These are phyloP conservation scores for Polymixis flavicincta DNA, from an alignment of 2,888 invertebrate species.

Conservation along the genomic window DNA sequence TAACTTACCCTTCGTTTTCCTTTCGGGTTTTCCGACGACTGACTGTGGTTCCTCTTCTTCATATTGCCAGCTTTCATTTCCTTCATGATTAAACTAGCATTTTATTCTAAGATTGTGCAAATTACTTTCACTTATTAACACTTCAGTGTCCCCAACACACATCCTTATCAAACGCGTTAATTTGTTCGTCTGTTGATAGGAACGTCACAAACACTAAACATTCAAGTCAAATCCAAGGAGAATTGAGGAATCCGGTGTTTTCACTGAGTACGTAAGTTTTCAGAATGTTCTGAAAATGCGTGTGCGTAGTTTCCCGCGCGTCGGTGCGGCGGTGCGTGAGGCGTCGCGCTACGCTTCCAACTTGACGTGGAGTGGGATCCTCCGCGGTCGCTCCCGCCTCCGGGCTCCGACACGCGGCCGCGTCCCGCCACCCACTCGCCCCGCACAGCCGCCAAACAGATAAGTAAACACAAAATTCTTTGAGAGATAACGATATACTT, in stretches of 20 bases:
- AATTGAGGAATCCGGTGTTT: constrained; percentile 46
- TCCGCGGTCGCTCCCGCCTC: constrained; percentile 79
- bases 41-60: constrained; percentile 77
- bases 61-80: constrained; percentile 70
- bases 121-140: constrained; percentile 67
- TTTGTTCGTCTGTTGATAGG: constrained; percentile 39
- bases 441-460: constrained; percentile 63
- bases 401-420: constrained; percentile 68
- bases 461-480: constrained; percentile 70
- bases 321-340: constrained; percentile 62
- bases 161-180: constrained; percentile 60
- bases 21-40: constrained; percentile 80
- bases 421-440: constrained; percentile 77
- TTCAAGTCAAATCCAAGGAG: constrained; percentile 57
- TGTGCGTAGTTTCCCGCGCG: constrained; percentile 69
- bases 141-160: constrained; percentile 62
- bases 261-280: constrained; percentile 45
- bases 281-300: constrained; percentile 61
- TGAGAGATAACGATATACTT: constrained; percentile 61
- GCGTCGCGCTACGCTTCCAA: constrained; percentile 82
- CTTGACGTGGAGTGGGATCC: constrained; percentile 81
- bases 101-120: constrained; percentile 50
- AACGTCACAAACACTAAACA: constrained; percentile 61
- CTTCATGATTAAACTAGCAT: constrained; percentile 62
- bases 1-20: constrained; percentile 85